phyloP scores from a whole-genome alignment of 2,888 invertebrate species.

The Laothoe populi region DNA sequence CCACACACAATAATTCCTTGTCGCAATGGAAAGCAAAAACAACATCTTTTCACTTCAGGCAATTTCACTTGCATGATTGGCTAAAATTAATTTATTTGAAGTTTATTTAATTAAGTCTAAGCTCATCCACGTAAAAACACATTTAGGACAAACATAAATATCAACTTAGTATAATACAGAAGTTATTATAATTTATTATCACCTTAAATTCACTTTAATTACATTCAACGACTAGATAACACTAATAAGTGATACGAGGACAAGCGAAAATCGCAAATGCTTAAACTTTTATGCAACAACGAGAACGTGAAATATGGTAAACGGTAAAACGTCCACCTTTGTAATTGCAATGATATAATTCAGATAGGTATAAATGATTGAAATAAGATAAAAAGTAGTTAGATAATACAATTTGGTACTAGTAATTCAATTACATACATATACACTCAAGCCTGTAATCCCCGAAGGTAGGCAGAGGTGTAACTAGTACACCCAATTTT shows the following conservation, averaged over 20 bases:
- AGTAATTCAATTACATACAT: too few species aligned
- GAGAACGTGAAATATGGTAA: neutral
- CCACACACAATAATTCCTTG: constrained; percentile 74
- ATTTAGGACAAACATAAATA: neutral
- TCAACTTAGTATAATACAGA: neutral
- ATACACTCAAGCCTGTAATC: too few species aligned
- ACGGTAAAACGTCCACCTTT: neutral
- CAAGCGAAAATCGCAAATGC: neutral
- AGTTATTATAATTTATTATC: neutral
- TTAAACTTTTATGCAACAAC: neutral
- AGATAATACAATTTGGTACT: too few species aligned
- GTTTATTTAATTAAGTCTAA: neutral
- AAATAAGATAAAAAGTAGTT: too few species aligned
- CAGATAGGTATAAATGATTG: too few species aligned
- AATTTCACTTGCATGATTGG: constrained; percentile 41
- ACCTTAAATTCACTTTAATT: neutral
- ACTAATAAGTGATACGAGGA: neutral
- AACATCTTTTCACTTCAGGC: constrained; percentile 70
- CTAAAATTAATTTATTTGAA: neutral
- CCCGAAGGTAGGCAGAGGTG: too few species aligned
- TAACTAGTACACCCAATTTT: too few species aligned
- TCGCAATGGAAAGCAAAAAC: constrained; percentile 71
- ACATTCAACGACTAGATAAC: neutral
- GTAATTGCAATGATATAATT: neutral
- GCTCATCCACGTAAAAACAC: neutral